These are phyloP conservation scores for Melipona quadrifasciata DNA, from an alignment of 1,140 invertebrate species.

Conservation along the genomic window DNA sequence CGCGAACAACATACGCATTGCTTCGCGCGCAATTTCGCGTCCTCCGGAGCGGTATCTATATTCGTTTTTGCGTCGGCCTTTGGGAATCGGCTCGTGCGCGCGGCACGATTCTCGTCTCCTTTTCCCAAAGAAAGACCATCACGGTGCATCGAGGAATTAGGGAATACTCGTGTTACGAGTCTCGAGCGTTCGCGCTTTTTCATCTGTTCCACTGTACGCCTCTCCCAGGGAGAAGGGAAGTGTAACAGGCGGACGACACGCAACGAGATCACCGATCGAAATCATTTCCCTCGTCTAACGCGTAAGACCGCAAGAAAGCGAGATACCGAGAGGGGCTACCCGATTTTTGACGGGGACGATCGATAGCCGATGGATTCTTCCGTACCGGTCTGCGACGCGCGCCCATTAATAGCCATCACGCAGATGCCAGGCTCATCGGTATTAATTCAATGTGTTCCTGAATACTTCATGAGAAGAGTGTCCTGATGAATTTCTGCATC, in stretches of 20 bases:
- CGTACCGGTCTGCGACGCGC: background rate
- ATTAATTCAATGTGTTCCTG: constrained; percentile 69
- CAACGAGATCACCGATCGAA: background rate
- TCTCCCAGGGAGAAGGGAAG: too few relatives aligned
- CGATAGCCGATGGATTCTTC: background rate
- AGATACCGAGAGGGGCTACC: background rate
- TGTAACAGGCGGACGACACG: too few relatives aligned
- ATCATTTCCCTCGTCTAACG: background rate
- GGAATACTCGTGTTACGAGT: too few relatives aligned
- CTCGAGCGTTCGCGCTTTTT: too few relatives aligned
- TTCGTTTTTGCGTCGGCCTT: constrained; percentile 70
- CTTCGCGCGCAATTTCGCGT: constrained; percentile 22
- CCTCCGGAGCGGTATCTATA: constrained; percentile 68
- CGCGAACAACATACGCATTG: background rate
- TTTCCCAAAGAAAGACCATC: too few relatives aligned
- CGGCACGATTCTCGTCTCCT: background rate
- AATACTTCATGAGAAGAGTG: constrained; percentile 67
- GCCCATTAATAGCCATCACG: constrained; percentile 63
- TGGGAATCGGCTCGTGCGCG: constrained; percentile 50
- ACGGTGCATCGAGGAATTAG: too few relatives aligned
- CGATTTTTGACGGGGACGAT: constrained; percentile 12
- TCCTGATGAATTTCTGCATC: constrained; percentile 62
- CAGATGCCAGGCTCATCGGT: constrained; percentile 57
- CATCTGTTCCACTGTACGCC: too few relatives aligned
- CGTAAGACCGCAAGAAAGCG: background rate